Conservation (phyloP, 2,797 vertebrate species). For the Falco biarmicus region DNA sequence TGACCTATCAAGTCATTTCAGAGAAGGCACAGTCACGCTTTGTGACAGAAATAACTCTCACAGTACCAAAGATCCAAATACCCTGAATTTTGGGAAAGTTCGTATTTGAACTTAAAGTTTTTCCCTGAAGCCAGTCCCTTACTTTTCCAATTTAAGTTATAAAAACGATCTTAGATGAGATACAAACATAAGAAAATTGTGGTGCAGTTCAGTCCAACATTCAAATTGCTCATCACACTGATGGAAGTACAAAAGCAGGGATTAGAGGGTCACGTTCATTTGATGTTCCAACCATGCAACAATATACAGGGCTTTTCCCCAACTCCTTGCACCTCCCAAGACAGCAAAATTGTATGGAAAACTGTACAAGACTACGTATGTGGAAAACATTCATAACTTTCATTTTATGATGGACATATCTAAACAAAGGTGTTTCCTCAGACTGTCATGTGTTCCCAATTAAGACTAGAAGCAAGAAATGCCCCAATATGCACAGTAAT, state of each 20-base stretch:
- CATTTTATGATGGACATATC: not conserved
- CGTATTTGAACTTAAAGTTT: not conserved
- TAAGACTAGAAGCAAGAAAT: not conserved
- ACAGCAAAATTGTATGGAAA: not conserved
- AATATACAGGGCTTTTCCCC: not conserved
- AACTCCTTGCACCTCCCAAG: not conserved
- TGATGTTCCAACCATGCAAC: not conserved
- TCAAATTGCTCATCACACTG: not conserved
- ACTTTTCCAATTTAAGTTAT: not conserved
- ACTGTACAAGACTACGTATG: not conserved
- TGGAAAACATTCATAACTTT: not conserved
- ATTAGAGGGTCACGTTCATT: not conserved
- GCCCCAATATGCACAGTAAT: not conserved
- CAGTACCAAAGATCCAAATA: not conserved
- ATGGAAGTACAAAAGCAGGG: not conserved
- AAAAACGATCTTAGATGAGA: not conserved
- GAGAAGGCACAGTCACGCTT: slow-evolving; percentile 5
- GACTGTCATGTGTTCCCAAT: not conserved
- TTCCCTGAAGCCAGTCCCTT: not conserved
- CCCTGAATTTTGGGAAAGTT: not conserved
- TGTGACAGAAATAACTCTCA: slow-evolving; percentile 20
- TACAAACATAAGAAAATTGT: not conserved
- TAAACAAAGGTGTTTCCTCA: not conserved
- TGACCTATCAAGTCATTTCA: not conserved
- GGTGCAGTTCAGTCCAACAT: not conserved